phyloP scores from a whole-genome alignment of 2,888 invertebrate species.

The Gymnocheta viridis region DNA sequence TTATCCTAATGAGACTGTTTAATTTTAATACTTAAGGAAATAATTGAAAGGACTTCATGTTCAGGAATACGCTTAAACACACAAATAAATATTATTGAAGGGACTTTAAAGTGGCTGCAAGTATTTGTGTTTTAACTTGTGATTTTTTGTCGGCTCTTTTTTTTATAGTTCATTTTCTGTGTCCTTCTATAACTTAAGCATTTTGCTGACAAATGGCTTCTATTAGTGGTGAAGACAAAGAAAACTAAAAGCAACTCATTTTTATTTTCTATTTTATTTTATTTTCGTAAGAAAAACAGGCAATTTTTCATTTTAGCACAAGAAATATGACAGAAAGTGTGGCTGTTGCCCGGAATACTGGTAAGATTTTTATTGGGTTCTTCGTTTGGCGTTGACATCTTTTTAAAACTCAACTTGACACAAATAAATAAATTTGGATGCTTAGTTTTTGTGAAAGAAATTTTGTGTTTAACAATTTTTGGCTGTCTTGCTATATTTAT shows the following conservation, averaged over 20 bases:
- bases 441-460: background rate
- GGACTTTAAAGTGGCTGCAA: background rate
- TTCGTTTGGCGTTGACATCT: slow-evolving; percentile 45
- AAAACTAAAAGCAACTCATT: slow-evolving; percentile 44
- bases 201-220: slow-evolving; percentile 60
- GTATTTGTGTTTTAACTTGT: background rate
- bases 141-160: slow-evolving; percentile 10
- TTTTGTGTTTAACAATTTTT: slow-evolving; percentile 30
- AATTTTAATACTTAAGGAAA: no score
- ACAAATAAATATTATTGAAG: no score
- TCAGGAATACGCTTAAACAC: no score
- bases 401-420: slow-evolving; percentile 53
- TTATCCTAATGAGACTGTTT: no score
- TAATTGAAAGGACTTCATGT: no score
- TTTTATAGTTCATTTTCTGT: slow-evolving; percentile 10
- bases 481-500: background rate
- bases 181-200: slow-evolving; percentile 43
- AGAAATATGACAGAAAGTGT: slow-evolving; percentile 25
- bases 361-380: slow-evolving; percentile 14
- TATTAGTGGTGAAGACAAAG: slow-evolving; percentile 37
- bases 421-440: slow-evolving; percentile 46
- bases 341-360: slow-evolving; percentile 16
- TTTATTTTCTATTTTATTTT: background rate
- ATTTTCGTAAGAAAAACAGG: background rate
- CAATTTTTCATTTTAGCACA: slow-evolving; percentile 19